Base-by-base conservation (phyloP, 2,888 invertebrate genomes). In the Tetanocera ferruginea region DNA sequence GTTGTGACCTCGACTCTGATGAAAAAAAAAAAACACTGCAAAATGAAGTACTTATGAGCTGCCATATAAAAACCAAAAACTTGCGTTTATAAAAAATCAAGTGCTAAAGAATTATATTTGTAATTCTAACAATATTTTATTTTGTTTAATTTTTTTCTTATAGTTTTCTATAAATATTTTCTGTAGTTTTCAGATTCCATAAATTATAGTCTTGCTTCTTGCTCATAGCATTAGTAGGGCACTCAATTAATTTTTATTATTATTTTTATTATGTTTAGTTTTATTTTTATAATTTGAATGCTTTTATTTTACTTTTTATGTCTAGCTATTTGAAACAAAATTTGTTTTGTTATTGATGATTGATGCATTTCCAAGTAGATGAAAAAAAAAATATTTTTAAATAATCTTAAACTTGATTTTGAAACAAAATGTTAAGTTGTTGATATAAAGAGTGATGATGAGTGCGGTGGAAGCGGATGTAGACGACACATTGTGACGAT, bases 341-440 rank as follows among this genome's bases (percentile, higher is more conserved):
- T 64, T 64, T 64, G 2, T 64, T 17, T 64, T 34, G n/a, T 17
- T 64, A 17, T 34, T 64, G 64, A 31, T 64, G 64, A 64, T 64
- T 31, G 34, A 64, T 64, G 64, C 11, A 9, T 64, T 4, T 31
- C n/a, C 55, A 55, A 31, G 5, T 8, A 19, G 6, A 19, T 1
- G 55, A 11, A 55, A 1, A 19, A 55, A 23, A 55, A 19, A 55
- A 23, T 19, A 5, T 55, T n/a, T 23, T 8, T 19, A 55, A 55
- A 55, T 55, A 2, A 19, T 6, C n/a, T 55, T n/a, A 23, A 55
- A 55, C 6, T 55, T 55, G 19, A 55, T 23, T 55, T 55, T 55
- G 1, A 19, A 55, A 55, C 28, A 60, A 60, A n/a, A n/a, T n/a
- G n/a, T n/a, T 60, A 3, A 5, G 60, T 14, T 60, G 60, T 25